Conservation (phyloP, 2,113 vertebrate species). For the Panthera uncia region DNA sequence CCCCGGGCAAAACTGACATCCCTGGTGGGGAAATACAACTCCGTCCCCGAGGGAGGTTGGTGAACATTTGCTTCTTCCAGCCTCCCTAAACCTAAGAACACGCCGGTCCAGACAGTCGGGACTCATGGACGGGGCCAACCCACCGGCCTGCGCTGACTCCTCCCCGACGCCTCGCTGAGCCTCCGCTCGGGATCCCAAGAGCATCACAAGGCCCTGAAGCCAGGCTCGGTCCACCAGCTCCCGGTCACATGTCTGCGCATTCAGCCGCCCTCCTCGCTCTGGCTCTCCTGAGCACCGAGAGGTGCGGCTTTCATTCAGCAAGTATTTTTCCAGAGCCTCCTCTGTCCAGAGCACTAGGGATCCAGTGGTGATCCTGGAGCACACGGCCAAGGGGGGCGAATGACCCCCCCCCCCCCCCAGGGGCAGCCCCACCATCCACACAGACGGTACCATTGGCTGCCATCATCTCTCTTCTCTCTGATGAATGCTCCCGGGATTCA, state of each 20-base stretch:
- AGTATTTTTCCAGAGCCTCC: background rate
- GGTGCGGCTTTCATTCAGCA: background rate
- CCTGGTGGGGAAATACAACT: background rate
- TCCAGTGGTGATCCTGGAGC: background rate
- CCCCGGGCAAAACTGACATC: background rate
- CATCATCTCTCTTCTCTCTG: conserved; percentile 30
- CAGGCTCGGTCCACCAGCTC: too few species aligned
- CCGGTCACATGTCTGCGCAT: background rate
- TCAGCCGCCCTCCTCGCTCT: rapidly evolving
- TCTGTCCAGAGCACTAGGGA: background rate
- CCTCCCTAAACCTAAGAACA: background rate
- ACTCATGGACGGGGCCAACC: background rate
- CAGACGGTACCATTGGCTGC: conserved; percentile 40
- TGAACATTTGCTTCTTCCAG: background rate
- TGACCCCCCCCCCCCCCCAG: background rate
- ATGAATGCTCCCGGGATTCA: background rate
- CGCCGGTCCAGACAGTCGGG: background rate
- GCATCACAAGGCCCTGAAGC: background rate
- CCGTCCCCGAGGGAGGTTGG: too few species aligned
- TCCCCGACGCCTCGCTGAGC: background rate
- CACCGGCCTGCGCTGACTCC: background rate
- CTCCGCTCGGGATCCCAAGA: rapidly evolving
- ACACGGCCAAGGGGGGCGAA: background rate
- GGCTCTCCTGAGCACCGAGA: background rate
- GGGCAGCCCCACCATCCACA: background rate